Conservation (phyloP, 2,888 invertebrate species). For the Ormyrus rosae region DNA sequence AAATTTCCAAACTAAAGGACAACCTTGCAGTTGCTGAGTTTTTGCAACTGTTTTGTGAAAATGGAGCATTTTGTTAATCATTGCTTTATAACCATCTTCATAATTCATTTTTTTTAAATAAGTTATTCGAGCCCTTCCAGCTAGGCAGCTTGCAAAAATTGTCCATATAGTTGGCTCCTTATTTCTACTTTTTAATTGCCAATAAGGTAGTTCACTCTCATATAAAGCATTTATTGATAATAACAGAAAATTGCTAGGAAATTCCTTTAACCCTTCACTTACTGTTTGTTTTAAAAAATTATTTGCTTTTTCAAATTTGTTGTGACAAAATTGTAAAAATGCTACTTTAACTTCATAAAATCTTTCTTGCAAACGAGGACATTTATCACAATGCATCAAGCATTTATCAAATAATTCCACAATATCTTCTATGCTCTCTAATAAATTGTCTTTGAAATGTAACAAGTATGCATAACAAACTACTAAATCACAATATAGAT, state of each 20-base stretch:
- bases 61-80: conserved; percentile 69
- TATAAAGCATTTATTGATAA: conserved; percentile 77
- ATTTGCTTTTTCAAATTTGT: conserved; percentile 54
- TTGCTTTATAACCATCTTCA: conserved; percentile 62
- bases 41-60: conserved; percentile 67
- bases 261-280: conserved; percentile 68
- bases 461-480: conserved; percentile 78
- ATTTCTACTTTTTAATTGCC: conserved; percentile 76
- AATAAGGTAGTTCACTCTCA: conserved; percentile 77
- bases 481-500: conserved; percentile 77
- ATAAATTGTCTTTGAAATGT: conserved; percentile 68
- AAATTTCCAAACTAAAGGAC: conserved; percentile 81
- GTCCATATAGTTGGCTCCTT: conserved; percentile 64
- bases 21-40: conserved; percentile 73
- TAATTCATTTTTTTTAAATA: conserved; percentile 61
- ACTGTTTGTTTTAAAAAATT: conserved; percentile 60
- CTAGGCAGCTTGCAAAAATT: conserved; percentile 67
- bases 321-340: conserved; percentile 65
- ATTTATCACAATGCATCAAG: conserved; percentile 63
- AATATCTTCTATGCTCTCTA: conserved; percentile 58
- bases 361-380: conserved; percentile 72
- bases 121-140: conserved; percentile 66
- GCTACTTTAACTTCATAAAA: conserved; percentile 75
- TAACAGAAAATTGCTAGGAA: conserved; percentile 80
- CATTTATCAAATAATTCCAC: conserved; percentile 64